Percentiles rank a stretch among this genome's conserved stretches.
Conservation (phyloP, 2,113 vertebrate species). For the Forbesichthys papilliferus region DNA sequence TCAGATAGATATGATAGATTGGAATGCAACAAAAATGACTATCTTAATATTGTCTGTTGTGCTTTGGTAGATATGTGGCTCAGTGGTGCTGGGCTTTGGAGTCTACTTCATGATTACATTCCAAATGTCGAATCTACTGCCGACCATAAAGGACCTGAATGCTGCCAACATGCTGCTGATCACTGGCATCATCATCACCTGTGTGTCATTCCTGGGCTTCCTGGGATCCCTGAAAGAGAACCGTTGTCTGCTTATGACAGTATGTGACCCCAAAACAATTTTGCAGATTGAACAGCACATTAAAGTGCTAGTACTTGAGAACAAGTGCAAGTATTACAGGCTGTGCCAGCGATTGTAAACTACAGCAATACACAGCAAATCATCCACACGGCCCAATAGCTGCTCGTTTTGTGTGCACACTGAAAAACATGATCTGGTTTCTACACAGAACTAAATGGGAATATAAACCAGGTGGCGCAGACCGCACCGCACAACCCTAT, state of each 20-base stretch:
- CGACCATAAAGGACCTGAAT: slow-evolving; percentile 62
- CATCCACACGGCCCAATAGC: no score
- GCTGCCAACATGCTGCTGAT: slow-evolving; percentile 76
- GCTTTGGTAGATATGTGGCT: slow-evolving; percentile 76
- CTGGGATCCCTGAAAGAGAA: slow-evolving; percentile 88
- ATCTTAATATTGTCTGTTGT: neutral
- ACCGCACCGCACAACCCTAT: no score
- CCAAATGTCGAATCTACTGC: slow-evolving; percentile 62
- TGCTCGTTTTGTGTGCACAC: no score
- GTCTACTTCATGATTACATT: slow-evolving; percentile 70
- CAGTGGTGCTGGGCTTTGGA: slow-evolving; percentile 74
- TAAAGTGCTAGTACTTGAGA: no score
- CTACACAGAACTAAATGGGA: no score
- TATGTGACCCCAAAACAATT: slow-evolving; percentile 43
- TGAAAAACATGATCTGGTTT: no score
- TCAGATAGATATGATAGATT: neutral
- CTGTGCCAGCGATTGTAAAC: no score
- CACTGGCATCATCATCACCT: slow-evolving; percentile 83
- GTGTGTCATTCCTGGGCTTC: slow-evolving; percentile 87
- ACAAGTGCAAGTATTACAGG: no score
- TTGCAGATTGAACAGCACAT: no score
- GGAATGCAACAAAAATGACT: neutral
- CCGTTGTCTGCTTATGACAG: slow-evolving; percentile 85
- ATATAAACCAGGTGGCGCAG: no score
- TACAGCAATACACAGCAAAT: no score